Conservation (phyloP, 1,140 invertebrate species). For the Elymnias hypermnestra region DNA sequence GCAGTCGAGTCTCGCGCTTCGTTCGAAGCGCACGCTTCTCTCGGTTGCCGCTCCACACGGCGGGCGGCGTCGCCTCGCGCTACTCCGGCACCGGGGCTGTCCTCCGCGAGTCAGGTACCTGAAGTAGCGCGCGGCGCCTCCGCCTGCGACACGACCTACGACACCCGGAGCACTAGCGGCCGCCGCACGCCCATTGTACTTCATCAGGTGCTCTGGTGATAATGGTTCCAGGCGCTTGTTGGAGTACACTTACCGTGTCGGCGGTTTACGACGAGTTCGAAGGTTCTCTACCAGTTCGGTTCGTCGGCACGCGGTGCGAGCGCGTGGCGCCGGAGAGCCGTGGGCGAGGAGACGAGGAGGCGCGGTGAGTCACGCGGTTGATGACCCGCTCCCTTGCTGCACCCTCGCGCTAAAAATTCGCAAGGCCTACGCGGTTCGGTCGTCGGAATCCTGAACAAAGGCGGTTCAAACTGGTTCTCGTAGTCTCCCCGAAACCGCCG, state of each 20-base stretch:
- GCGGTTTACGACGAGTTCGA: constrained; percentile 51
- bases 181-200: constrained; percentile 97
- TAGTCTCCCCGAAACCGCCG: too few species aligned
- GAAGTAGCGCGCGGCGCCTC: constrained; percentile 95
- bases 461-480: constrained; percentile 67
- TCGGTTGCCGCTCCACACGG: constrained; percentile 32
- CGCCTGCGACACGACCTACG: constrained; percentile 26
- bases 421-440: constrained; percentile 51
- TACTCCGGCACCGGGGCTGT: constrained; percentile 73
- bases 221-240: constrained; percentile 94
- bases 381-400: constrained; percentile 37
- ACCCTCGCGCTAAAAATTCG: constrained; percentile 55
- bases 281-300: constrained; percentile 3
- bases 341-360: constrained; percentile 47
- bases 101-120: constrained; percentile 94
- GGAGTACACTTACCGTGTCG: constrained; percentile 92
- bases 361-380: constrained; percentile 56
- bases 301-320: constrained; percentile 32
- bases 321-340: constrained; percentile 20
- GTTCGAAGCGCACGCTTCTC: constrained; percentile 39
- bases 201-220: constrained; percentile 98
- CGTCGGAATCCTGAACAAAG: constrained; percentile 66
- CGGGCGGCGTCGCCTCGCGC: constrained; percentile 57
- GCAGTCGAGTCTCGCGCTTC: constrained; percentile 56
- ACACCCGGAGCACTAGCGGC: constrained; percentile 21